Evolutionary conservation across 2,113 vertebrate species (phyloP).

Genomic region (Coptodon bakossiorum): DNA sequence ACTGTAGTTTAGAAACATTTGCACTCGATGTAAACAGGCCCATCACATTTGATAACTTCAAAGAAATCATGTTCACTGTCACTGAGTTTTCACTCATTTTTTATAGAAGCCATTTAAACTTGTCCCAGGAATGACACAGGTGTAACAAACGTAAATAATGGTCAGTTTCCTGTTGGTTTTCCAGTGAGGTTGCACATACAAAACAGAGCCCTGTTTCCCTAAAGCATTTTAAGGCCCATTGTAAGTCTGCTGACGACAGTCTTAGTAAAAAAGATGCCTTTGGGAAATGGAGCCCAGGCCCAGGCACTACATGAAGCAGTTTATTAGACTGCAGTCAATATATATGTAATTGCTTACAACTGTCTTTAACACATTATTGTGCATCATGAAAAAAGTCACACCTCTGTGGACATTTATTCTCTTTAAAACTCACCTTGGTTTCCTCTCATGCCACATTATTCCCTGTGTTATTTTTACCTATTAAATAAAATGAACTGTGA

Average conservation of each 20-base stretch:
- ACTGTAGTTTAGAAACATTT: background rate
- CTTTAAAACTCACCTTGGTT: background rate
- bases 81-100: background rate
- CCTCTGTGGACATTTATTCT: background rate
- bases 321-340: background rate
- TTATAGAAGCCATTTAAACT: background rate
- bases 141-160: background rate
- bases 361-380: background rate
- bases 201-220: background rate
- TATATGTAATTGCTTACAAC: background rate
- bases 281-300: background rate
- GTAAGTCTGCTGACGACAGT: background rate
- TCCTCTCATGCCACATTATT: background rate
- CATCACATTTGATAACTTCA: background rate
- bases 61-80: background rate
- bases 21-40: background rate
- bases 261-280: background rate
- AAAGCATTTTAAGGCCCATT: background rate
- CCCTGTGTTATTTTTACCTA: background rate
- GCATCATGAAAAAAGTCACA: background rate
- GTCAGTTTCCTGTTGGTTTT: background rate
- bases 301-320: background rate
- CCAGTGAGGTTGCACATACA: background rate
- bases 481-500: conserved; percentile 35
- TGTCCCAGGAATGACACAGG: background rate